phyloP scores from a whole-genome alignment of 1,140 invertebrate species.

The Drosophila nannoptera region DNA sequence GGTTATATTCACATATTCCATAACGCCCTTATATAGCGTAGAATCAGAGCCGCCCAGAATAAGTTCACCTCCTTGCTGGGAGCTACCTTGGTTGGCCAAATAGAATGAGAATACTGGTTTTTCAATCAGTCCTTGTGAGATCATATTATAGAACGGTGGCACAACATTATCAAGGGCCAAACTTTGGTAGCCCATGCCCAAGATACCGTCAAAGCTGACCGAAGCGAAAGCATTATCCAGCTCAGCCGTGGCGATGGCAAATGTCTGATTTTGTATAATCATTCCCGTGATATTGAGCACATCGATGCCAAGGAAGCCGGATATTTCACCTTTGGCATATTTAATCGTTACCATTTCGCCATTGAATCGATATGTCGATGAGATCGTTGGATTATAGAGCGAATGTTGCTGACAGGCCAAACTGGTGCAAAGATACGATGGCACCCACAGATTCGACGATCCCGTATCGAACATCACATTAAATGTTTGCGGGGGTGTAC shows the following conservation, averaged over 20 bases:
- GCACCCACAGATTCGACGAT: conserved; percentile 99
- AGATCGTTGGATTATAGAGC: conserved; percentile 90
- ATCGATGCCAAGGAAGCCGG: conserved; percentile 95
- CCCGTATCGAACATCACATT: conserved; percentile 99
- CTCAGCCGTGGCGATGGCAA: conserved; percentile 96
- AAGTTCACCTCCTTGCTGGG: conserved; percentile 40
- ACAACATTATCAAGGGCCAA: conserved; percentile 93
- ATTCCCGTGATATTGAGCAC: conserved; percentile 85
- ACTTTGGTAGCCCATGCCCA: conserved; percentile 92
- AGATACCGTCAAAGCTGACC: conserved; percentile 97
- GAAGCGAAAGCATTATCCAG: conserved; percentile 93
- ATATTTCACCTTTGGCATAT: conserved; percentile 97
- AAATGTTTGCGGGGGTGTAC: conserved; percentile 94
- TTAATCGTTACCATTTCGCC: conserved; percentile 94
- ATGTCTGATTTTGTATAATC: conserved; percentile 89
- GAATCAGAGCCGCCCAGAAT: conserved; percentile 58
- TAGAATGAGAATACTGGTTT: conserved; percentile 97
- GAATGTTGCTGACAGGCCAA: conserved; percentile 92
- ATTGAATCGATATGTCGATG: conserved; percentile 90
- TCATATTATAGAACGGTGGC: conserved; percentile 97
- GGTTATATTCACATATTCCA: conserved; percentile 52
- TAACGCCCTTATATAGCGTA: conserved; percentile 17
- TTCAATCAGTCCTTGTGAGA: conserved; percentile 89
- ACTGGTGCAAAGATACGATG: conserved; percentile 92
- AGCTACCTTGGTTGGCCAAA: conserved; percentile 45